Conservation (phyloP, 2,888 invertebrate species). For the Noctua comes region DNA sequence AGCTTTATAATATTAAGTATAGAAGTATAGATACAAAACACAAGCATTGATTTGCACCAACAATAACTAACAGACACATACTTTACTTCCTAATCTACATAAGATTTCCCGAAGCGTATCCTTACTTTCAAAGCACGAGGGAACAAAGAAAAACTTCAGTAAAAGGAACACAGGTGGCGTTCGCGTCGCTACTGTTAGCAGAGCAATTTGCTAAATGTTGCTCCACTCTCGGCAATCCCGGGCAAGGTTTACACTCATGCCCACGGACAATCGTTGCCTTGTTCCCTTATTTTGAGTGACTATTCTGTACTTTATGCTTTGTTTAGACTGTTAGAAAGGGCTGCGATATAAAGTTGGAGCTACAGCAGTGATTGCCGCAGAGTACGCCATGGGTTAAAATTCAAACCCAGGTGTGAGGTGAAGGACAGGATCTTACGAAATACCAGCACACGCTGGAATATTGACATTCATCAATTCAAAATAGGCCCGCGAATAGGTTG, state of each 20-base stretch:
- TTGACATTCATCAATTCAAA: neutral
- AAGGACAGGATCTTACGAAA: neutral
- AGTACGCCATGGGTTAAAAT: neutral
- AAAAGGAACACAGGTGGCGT: constrained; percentile 56
- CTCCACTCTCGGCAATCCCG: constrained; percentile 52
- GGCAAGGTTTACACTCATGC: constrained; percentile 47
- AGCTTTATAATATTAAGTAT: too few species aligned
- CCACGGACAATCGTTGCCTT: constrained; percentile 51
- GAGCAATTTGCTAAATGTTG: constrained; percentile 72
- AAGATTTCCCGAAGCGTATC: neutral
- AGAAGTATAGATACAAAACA: too few species aligned
- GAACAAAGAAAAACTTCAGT: constrained; percentile 45
- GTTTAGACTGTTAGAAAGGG: constrained; percentile 12
- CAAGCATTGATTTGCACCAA: neutral
- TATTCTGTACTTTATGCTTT: constrained; percentile 17
- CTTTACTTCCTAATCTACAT: neutral
- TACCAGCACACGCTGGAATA: neutral
- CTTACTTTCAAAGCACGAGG: constrained; percentile 27
- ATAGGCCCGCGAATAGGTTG: neutral
- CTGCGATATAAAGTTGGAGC: neutral
- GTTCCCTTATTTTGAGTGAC: constrained; percentile 43
- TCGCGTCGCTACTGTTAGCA: constrained; percentile 43
- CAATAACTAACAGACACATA: neutral
- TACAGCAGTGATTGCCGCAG: neutral
- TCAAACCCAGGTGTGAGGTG: neutral